phyloP scores from a whole-genome alignment of 1,140 invertebrate species.

The Drosophila prosaltans region DNA sequence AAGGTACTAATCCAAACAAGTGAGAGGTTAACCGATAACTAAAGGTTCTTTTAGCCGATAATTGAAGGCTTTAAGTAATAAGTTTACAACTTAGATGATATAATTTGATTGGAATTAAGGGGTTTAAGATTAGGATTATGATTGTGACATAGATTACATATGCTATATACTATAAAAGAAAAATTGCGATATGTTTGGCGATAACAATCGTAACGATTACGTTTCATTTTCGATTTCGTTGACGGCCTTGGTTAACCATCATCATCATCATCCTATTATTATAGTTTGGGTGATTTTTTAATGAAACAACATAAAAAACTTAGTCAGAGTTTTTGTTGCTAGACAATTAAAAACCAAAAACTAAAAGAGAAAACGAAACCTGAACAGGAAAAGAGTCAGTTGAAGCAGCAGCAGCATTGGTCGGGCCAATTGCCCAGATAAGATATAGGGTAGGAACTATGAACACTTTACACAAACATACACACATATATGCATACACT shows the following conservation, averaged over 20 bases:
- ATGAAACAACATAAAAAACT: slow-evolving; percentile 5
- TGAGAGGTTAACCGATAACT: no score
- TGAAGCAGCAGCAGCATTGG: slow-evolving; percentile 19
- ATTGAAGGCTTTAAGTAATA: no score
- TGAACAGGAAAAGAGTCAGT: slow-evolving; percentile 16
- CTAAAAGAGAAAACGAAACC: slow-evolving; percentile 12
- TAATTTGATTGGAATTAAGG: background rate
- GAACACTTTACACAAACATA: slow-evolving; percentile 13
- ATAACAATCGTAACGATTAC: background rate
- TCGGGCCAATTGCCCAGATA: slow-evolving; percentile 53
- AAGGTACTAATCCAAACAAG: no score
- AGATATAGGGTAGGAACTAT: slow-evolving; percentile 53
- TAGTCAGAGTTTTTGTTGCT: background rate
- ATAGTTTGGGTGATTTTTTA: background rate
- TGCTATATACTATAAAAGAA: no score
- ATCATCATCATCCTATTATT: no score
- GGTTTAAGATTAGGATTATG: background rate
- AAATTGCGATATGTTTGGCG: background rate
- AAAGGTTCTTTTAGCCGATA: no score
- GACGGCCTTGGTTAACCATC: background rate
- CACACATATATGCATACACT: no score
- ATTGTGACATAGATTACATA: background rate
- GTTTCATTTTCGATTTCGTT: background rate
- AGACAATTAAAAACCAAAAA: slow-evolving; percentile 8
- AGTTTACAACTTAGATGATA: background rate